phyloP scores from a whole-genome alignment of 2,797 vertebrate genomes.

The Oceanodroma leucorhoa region DNA sequence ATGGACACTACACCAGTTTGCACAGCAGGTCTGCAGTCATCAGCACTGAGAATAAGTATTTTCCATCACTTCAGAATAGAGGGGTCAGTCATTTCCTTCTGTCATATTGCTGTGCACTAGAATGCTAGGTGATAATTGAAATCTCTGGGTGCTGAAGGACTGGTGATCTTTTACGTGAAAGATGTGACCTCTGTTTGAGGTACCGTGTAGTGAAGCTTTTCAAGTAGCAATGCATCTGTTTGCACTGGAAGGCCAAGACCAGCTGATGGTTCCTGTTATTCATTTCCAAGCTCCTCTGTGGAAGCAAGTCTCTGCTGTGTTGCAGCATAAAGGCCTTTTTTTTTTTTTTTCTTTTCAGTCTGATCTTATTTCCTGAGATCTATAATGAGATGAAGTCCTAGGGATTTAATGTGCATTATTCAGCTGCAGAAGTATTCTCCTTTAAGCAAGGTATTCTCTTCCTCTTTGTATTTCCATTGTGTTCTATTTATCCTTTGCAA shows the following conservation, averaged over 20 bases:
- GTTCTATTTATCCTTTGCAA: background rate
- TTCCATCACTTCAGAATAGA: background rate
- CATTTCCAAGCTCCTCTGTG: background rate
- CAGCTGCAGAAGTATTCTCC: background rate
- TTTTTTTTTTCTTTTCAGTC: background rate
- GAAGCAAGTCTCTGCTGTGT: fast-evolving
- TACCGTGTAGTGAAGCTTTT: background rate
- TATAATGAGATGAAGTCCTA: background rate
- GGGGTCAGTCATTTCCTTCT: background rate
- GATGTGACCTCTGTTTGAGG: background rate
- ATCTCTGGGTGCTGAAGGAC: background rate
- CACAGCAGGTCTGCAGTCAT: slow-evolving; percentile 7
- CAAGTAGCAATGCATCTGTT: background rate
- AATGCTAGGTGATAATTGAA: background rate
- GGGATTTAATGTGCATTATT: background rate
- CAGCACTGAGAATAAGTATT: background rate
- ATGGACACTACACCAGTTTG: background rate
- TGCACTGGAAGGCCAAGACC: background rate
- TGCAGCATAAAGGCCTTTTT: background rate
- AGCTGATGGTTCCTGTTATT: background rate
- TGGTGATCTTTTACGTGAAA: background rate
- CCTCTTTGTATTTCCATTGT: background rate
- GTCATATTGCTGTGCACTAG: background rate
- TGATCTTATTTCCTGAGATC: background rate
- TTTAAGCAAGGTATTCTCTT: background rate